A percentile compares a stretch with the other conserved stretches of the same genome.
phyloP scores from a whole-genome alignment of 2,113 vertebrate species.

The Ctenomys sociabilis region DNA sequence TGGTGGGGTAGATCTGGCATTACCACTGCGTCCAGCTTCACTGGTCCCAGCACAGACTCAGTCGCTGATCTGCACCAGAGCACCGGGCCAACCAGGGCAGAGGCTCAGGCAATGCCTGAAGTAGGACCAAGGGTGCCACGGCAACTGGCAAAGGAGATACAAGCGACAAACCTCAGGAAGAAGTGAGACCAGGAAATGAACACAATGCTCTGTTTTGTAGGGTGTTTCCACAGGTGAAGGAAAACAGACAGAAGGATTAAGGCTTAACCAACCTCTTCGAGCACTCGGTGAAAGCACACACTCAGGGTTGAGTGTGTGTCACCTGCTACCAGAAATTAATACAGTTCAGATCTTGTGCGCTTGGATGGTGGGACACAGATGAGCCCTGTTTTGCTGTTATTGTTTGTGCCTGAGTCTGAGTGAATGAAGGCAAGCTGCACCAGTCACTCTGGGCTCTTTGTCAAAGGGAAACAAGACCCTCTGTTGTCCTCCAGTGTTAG shows the following conservation, averaged over 20 bases:
- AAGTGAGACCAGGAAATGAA: background rate
- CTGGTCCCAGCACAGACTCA: background rate
- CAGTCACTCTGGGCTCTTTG: background rate
- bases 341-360: background rate
- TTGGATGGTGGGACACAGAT: background rate
- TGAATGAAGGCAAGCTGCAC: background rate
- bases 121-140: background rate
- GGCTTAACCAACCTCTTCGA: background rate
- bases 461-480: background rate
- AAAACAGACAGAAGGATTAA: background rate
- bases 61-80: too few relatives aligned
- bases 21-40: background rate
- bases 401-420: background rate
- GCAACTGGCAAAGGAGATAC: background rate
- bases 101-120: background rate
- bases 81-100: background rate
- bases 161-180: background rate
- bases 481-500: background rate
- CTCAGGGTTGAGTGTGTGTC: too few relatives aligned
- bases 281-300: background rate
- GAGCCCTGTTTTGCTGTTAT: background rate
- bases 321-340: background rate
- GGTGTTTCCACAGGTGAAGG: background rate
- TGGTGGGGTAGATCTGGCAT: background rate
- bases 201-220: background rate